A percentile compares a stretch with the other conserved stretches of the same genome.
Conservation (phyloP, 2,888 invertebrate species). For the Calameuta filiformis region DNA sequence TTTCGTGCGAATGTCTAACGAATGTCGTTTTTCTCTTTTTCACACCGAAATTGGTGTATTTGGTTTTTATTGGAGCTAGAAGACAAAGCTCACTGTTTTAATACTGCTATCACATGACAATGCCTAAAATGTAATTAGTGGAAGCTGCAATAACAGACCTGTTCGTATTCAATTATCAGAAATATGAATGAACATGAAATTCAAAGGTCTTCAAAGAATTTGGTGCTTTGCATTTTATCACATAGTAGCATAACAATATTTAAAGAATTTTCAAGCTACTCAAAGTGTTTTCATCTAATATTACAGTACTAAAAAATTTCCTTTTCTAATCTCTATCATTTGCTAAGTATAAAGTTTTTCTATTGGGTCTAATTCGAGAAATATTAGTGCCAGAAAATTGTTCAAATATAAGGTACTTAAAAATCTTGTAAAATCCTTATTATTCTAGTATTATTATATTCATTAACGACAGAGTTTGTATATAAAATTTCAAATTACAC, state of each 20-base stretch:
- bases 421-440: background rate
- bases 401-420: background rate
- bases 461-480: background rate
- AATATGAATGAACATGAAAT: background rate
- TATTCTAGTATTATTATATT: background rate
- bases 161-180: background rate
- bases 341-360: background rate
- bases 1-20: background rate
- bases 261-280: background rate
- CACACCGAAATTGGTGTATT: background rate
- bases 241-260: background rate
- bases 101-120: background rate
- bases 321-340: background rate
- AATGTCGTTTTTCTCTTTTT: slow-evolving; percentile 1
- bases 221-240: background rate
- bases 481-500: background rate
- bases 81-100: background rate
- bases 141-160: background rate
- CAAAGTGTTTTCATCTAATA: background rate
- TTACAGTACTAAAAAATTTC: background rate
- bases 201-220: background rate
- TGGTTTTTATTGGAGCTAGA: background rate
- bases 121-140: background rate
- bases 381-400: background rate
- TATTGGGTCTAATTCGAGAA: background rate